Evolutionary conservation across 2,797 vertebrate species (phyloP).

Genomic region (Balearica regulorum): DNA sequence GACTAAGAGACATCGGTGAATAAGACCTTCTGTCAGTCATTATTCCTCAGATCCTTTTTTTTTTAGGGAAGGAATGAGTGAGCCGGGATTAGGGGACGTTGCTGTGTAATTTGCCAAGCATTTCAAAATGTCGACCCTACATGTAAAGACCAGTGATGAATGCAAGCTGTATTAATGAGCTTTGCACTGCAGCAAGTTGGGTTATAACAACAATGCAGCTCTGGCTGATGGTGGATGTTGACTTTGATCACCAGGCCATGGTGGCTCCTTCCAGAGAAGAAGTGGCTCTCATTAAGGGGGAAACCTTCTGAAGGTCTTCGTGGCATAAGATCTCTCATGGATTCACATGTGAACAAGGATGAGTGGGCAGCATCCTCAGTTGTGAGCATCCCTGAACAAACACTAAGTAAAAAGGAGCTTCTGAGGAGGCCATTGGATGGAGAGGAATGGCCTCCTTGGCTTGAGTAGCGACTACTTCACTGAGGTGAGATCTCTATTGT

Average conservation of each 20-base stretch:
- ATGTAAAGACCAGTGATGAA: not conserved
- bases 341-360: not conserved
- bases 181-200: not conserved
- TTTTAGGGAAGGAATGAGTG: not conserved
- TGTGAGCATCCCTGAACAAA: not conserved
- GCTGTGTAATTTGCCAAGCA: not conserved
- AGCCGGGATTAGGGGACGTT: not conserved
- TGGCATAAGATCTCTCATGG: not conserved
- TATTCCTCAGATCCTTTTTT: not conserved
- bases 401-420: not conserved
- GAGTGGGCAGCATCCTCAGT: not conserved
- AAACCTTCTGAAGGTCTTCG: not conserved
- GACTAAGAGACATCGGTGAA: not conserved
- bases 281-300: not conserved
- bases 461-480: not conserved
- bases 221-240: not conserved
- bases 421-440: not conserved
- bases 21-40: conserved; percentile 14
- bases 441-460: not conserved
- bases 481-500: not conserved
- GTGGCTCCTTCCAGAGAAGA: not conserved
- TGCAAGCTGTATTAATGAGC: not conserved
- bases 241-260: not conserved
- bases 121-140: not conserved
- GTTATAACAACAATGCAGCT: not conserved